Conservation (phyloP, 53 echinoderm and acorn worm species). For the Mesocentrotus franciscanus region DNA sequence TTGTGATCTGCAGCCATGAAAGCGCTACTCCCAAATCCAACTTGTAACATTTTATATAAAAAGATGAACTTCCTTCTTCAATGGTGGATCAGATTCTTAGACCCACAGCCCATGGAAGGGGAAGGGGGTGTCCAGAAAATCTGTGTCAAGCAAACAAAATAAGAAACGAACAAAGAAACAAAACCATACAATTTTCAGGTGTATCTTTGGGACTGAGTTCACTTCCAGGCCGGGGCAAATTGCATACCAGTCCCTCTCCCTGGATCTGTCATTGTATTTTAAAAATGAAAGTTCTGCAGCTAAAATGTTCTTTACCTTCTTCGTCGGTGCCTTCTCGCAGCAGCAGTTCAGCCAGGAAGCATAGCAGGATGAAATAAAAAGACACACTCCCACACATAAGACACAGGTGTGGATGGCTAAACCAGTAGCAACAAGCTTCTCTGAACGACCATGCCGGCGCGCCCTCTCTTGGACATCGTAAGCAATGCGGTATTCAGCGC, state of each 20-base stretch:
- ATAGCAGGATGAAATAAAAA: conserved; percentile 77
- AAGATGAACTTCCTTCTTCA: no score
- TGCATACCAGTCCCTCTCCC: neutral
- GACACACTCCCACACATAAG: conserved; percentile 70
- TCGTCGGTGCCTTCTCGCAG: conserved; percentile 84
- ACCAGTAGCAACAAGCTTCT: conserved; percentile 71
- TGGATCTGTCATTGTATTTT: neutral
- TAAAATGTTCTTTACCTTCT: conserved; percentile 47
- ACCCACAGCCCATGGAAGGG: no score
- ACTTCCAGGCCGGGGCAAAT: no score
- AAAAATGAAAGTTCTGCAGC: neutral
- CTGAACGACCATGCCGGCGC: neutral
- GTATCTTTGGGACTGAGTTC: no score
- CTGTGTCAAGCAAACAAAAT: no score
- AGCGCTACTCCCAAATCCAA: no score
- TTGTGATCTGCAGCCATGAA: no score
- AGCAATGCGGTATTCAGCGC: conserved; percentile 67
- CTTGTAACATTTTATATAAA: no score
- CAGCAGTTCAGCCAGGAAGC: conserved; percentile 89
- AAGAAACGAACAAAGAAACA: no score
- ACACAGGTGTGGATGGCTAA: conserved; percentile 78
- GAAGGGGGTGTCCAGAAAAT: no score
- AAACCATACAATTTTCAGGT: no score
- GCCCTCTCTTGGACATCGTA: conserved; percentile 35
- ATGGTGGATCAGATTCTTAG: no score